Evolutionary conservation across 1,140 invertebrate species (phyloP).

Genomic region (Pseudoatta argentina): DNA sequence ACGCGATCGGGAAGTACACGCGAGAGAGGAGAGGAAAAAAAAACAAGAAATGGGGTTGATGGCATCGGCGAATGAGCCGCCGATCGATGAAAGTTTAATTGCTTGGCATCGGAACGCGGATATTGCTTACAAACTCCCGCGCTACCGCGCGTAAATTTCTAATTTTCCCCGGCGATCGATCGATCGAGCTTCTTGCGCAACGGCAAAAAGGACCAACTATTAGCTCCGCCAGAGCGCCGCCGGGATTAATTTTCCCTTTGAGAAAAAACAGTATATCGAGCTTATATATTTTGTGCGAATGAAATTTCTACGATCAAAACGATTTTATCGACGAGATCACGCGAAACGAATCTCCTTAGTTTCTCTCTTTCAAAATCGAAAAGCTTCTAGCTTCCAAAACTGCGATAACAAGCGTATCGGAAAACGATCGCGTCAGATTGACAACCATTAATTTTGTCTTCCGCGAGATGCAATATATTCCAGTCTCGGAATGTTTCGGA

Average conservation of each 20-base stretch:
- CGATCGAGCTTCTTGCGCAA: constrained; percentile 54
- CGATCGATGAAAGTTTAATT: constrained; percentile 64
- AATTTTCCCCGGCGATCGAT: constrained; percentile 59
- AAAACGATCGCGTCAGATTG: constrained; percentile 53
- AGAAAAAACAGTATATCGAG: constrained; percentile 3
- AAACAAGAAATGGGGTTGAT: constrained; percentile 24
- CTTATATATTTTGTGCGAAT: constrained; percentile 41
- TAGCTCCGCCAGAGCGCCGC: constrained; percentile 20
- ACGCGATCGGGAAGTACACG: constrained; percentile 17
- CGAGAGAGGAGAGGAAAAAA: neutral
- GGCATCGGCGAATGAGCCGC: constrained; percentile 52
- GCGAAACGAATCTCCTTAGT: constrained; percentile 4
- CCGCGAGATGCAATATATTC: constrained; percentile 10
- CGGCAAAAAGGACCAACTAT: constrained; percentile 48
- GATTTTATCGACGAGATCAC: neutral
- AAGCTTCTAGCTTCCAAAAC: neutral
- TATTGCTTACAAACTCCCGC: constrained; percentile 63
- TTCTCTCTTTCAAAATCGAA: neutral
- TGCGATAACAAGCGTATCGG: constrained; percentile 51
- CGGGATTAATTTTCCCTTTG: constrained; percentile 46
- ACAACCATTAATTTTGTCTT: constrained; percentile 51
- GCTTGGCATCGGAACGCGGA: constrained; percentile 61
- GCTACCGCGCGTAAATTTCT: constrained; percentile 59
- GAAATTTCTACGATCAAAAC: constrained; percentile 33
- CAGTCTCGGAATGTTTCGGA: neutral